Percentiles rank a stretch among this genome's conserved stretches.
phyloP scores from a whole-genome alignment of 2,113 vertebrate genomes.

The Abramis brama region DNA sequence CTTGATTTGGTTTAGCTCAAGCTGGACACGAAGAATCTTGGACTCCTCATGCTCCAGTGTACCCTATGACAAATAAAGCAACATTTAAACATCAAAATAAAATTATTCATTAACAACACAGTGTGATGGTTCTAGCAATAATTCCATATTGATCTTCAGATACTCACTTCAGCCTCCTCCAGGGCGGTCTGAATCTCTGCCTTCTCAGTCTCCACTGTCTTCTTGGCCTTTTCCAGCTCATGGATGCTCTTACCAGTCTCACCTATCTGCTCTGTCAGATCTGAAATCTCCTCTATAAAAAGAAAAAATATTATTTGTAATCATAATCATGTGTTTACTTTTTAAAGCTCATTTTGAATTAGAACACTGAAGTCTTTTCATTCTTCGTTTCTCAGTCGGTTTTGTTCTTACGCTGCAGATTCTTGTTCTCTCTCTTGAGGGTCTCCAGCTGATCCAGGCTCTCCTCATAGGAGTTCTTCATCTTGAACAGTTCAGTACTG shows the following conservation, averaged over 20 bases:
- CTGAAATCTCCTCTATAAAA: constrained; percentile 57
- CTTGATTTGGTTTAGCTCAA: constrained; percentile 78
- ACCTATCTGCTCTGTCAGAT: constrained; percentile 56
- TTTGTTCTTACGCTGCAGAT: no score
- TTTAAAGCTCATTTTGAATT: no score
- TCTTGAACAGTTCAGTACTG: no score
- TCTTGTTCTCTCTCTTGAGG: no score
- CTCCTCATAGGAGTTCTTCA: no score
- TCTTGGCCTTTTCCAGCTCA: constrained; percentile 84
- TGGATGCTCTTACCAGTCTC: constrained; percentile 80
- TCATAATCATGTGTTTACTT: neutral
- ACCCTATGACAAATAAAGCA: constrained; percentile 58
- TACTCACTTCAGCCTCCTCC: constrained; percentile 53
- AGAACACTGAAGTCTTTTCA: no score
- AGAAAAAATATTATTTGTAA: neutral
- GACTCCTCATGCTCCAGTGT: constrained; percentile 77
- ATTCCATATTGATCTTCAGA: neutral
- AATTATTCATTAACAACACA: neutral
- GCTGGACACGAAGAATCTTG: constrained; percentile 75
- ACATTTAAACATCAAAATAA: neutral
- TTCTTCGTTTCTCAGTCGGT: no score
- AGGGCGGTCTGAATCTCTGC: constrained; percentile 57
- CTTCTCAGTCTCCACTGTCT: constrained; percentile 64
- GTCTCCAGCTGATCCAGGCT: no score
- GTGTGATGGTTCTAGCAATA: neutral